Evolutionary conservation across 2,113 vertebrate genomes (phyloP).

Genomic region (Chascanopsetta lugubris): DNA sequence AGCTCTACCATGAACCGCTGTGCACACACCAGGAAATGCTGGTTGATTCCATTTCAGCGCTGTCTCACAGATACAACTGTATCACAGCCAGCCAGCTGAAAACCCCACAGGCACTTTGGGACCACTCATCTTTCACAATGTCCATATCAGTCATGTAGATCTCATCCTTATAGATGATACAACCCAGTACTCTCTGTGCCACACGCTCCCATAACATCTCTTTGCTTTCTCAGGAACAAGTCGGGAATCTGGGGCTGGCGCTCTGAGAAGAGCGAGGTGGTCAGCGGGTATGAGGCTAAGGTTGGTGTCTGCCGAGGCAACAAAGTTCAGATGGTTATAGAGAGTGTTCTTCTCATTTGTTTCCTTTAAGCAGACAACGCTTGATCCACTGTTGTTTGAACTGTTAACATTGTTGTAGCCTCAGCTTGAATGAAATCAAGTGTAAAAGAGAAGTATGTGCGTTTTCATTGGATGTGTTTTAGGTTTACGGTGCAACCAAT

Average conservation of each 20-base stretch:
- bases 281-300: conserved; percentile 97
- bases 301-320: conserved; percentile 65
- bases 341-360: too few relatives aligned
- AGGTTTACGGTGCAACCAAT: conserved; percentile 85
- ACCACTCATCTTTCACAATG: not conserved
- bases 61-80: too few relatives aligned
- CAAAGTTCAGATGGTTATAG: not conserved
- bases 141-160: not conserved
- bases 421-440: not conserved
- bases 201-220: not conserved
- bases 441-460: not conserved
- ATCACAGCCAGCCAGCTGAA: too few relatives aligned
- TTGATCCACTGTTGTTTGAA: not conserved
- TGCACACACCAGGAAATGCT: too few relatives aligned
- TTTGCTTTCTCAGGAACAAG: conserved; percentile 85
- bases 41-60: too few relatives aligned
- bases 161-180: not conserved
- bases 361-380: too few relatives aligned
- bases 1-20: not conserved
- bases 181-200: not conserved
- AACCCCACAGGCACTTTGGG: too few relatives aligned
- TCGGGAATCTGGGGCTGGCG: conserved; percentile 98
- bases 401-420: not conserved
- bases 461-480: not conserved
- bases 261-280: conserved; percentile 91